Base-by-base conservation (phyloP, 2,113 vertebrate genomes). In the Silurus meridionalis region DNA sequence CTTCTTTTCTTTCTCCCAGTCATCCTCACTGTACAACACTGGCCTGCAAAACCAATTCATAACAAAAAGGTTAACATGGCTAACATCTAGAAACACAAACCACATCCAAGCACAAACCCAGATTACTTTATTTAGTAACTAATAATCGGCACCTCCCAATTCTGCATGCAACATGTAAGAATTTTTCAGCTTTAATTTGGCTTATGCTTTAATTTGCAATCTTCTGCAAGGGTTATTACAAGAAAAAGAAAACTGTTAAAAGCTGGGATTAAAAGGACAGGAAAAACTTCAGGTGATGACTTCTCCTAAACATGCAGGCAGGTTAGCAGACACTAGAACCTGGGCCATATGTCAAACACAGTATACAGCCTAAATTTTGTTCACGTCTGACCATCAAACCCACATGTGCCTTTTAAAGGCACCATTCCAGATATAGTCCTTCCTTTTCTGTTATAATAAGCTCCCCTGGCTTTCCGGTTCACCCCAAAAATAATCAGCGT, bases 1-100 rank as follows among this genome's bases (percentile, higher is more conserved):
- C 0, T 0, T 48, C 28, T 92, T 94, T 0, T 88, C 3, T 0
- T 6, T 66, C 48, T 93, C 85, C 92, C 89, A 91, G 58, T 92
- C 90, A 13, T 17, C 3, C 10, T 28, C 89, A 2, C 53, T 57
- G 50, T 25, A 8, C 14, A 86, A 8, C n/a, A 15, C 74, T 0
- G 80, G 86, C 80, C 93, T 94, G 50, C 52, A 80, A 17, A 37
- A 53, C 79, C 9, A 0, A 5, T 37, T 80, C 1, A 80, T 37
- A 21, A 60, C 19, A 6, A 28, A 57, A 13, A 60, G 25, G 8
- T 0, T 46, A 8, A 60, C 15, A 21, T 57, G 50, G 10, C 6
- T 14, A 2, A 25, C 52, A 5, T 58, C 14, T 55, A 60, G 11
- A 2, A 4, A 55, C 50, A 25, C 10, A 48, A 48, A 48, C 17